A percentile compares a stretch with the other conserved stretches of the same genome.
These are phyloP conservation scores for Monochamus saltuarius DNA, from an alignment of 1,140 invertebrate species.

Conservation along the genomic window DNA sequence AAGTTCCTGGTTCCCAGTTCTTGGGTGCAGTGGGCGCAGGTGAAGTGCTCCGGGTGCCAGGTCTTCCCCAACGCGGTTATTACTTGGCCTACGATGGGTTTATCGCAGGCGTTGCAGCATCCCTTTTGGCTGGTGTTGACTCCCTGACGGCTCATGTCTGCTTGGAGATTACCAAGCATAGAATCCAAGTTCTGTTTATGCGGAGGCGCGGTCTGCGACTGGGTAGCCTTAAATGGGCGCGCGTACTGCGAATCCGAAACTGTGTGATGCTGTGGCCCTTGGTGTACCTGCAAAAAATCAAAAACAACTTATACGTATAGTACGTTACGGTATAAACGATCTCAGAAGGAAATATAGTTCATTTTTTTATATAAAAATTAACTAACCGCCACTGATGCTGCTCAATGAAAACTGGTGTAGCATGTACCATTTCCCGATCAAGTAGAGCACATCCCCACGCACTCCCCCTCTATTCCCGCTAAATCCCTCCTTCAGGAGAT, in stretches of 20 bases:
- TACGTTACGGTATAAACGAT: too few relatives aligned
- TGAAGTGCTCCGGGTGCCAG: constrained; percentile 99
- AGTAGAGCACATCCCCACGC: constrained; percentile 14
- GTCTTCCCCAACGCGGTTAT: constrained; percentile 96
- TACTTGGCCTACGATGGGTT: constrained; percentile 94
- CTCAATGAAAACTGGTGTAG: constrained; percentile 19
- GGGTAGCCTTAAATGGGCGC: constrained; percentile 63
- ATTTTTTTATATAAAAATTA: too few relatives aligned
- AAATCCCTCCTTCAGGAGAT: too few relatives aligned
- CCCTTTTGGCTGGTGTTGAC: constrained; percentile 97
- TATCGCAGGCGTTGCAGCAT: constrained; percentile 96
- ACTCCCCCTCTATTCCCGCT: not conserved
- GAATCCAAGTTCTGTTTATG: constrained; percentile 70
- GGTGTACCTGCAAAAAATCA: constrained; percentile 33
- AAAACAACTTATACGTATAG: too few relatives aligned
- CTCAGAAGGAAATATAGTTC: too few relatives aligned
- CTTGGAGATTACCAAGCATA: constrained; percentile 90
- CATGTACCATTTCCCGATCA: constrained; percentile 19
- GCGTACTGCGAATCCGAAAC: constrained; percentile 69
- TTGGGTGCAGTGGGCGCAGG: constrained; percentile 93
- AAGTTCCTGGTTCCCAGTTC: constrained; percentile 97
- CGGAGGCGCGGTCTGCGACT: constrained; percentile 49
- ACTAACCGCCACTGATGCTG: constrained; percentile 11
- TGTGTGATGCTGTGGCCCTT: constrained; percentile 40
- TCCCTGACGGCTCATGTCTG: constrained; percentile 96